Base-by-base conservation (phyloP, 2,888 invertebrate genomes). In the Halictus quadricinctus region DNA sequence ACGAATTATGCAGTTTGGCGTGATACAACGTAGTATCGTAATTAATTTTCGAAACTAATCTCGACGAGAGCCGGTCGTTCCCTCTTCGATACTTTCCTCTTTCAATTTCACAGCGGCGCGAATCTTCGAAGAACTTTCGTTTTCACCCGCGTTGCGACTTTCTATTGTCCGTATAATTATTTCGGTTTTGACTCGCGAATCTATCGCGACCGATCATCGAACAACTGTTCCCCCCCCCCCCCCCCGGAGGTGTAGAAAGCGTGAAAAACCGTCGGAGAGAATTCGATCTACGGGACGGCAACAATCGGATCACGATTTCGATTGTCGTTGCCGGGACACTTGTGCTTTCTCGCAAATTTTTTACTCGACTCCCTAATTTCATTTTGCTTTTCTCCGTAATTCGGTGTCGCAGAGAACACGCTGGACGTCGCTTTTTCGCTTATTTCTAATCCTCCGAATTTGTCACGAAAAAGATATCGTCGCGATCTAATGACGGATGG, bases 241-340 rank as follows among this genome's bases (percentile, higher is more conserved):
- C 29, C 29, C 1, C 29, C 29, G 29, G 76, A 58, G 25, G 77
- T 74, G 82, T 83, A 86, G 86, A 86, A 86, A 86, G 86, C 86
- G 86, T 85, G 80, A 86, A 86, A 83, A 80, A 72, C 76, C 29
- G 29, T 77, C 43, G 46, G 41, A 18, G 50, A 74, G 74, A 81
- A 82, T 79, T 77, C 79, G 78, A 82, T 46, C 46, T 5, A 13
- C 29, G 29, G 29, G 29, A 29, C 29, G 29, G 29, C 43, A 66
- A 83, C 86, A 86, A 86, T 76, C 76, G 86, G 79, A 82, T 73
- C 75, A 80, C 74, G 76, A 58, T 77, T 79, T 76, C 75, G 77
- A 86, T 85, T 79, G 70, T 74, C n/a, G 76, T 48, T 43, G 82
- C 46, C 25, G 50, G 69, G 73, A 50, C n/a, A 58, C 41, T 29